Percentiles rank a stretch among this genome's conserved stretches.
These are phyloP conservation scores for Drosophila glabriapex DNA, from an alignment of 2,888 invertebrate species.

Conservation along the genomic window DNA sequence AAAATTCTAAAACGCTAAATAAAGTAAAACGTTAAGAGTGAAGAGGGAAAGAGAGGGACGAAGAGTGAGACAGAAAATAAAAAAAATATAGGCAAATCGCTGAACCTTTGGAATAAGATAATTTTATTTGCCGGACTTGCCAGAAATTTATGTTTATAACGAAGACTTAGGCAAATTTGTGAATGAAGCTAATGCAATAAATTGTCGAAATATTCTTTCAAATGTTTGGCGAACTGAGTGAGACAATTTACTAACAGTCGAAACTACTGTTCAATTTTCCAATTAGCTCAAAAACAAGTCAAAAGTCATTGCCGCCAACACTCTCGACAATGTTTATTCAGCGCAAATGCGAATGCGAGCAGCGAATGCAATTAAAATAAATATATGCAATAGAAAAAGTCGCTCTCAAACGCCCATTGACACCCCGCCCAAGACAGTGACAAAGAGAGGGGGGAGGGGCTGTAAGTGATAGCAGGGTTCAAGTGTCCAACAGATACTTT, in stretches of 20 bases:
- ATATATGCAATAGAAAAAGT: slow-evolving; percentile 63
- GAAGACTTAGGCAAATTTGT: not conserved
- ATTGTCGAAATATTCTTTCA: not conserved
- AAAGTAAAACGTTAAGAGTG: not conserved
- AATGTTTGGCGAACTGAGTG: not conserved
- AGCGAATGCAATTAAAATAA: slow-evolving; percentile 74
- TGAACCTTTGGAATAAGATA: too few species aligned
- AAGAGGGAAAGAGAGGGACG: fast-evolving
- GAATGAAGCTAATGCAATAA: not conserved
- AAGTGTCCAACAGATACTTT: slow-evolving; percentile 64
- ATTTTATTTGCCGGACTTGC: too few species aligned
- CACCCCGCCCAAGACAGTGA: slow-evolving; percentile 15
- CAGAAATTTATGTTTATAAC: too few species aligned
- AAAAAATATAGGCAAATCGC: not conserved
- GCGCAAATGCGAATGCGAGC: slow-evolving; percentile 30
- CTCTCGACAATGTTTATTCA: slow-evolving; percentile 30
- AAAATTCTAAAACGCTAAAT: not conserved
- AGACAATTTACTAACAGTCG: not conserved
- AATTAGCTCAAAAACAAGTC: slow-evolving; percentile 52
- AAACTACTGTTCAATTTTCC: slow-evolving; percentile 34
- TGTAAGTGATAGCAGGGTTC: slow-evolving; percentile 57
- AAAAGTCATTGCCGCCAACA: slow-evolving; percentile 11
- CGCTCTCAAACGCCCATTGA: slow-evolving; percentile 36
- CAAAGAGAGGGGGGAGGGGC: not conserved
- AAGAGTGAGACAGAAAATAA: not conserved